Percentiles rank a stretch among this genome's conserved stretches.
Evolutionary conservation across 2,113 vertebrate genomes (phyloP).

Genomic region (Malaclemys terrapin): DNA sequence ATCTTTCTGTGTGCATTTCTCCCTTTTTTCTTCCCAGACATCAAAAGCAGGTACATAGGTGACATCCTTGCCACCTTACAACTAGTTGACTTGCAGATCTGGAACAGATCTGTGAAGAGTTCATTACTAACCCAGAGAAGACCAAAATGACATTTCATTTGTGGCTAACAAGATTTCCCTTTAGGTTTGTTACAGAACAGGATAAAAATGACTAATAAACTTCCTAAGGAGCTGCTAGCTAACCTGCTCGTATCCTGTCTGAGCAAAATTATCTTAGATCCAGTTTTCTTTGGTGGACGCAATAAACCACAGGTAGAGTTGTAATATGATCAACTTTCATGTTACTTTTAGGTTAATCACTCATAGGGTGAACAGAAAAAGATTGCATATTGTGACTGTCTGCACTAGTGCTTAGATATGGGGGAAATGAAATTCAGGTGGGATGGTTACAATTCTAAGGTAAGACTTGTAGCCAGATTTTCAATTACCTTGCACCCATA

Average conservation of each 20-base stretch:
- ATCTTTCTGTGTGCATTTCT: slow-evolving; percentile 46
- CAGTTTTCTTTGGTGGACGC: slow-evolving; percentile 59
- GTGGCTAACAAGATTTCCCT: slow-evolving; percentile 66
- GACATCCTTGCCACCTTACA: slow-evolving; percentile 51
- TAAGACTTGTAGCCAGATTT: background rate
- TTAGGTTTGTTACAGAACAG: slow-evolving; percentile 5
- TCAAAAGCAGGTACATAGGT: slow-evolving; percentile 39
- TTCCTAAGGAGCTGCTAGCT: slow-evolving; percentile 47
- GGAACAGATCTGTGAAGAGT: slow-evolving; percentile 67
- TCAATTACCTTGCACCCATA: background rate
- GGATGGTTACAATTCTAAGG: background rate
- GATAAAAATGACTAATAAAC: slow-evolving; percentile 59
- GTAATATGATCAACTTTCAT: slow-evolving; percentile 16
- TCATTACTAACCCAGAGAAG: slow-evolving; percentile 59
- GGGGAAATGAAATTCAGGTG: background rate
- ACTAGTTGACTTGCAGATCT: slow-evolving; percentile 40
- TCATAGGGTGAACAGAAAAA: slow-evolving; percentile 1
- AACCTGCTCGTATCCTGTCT: slow-evolving; percentile 20
- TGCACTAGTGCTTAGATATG: slow-evolving; percentile 36
- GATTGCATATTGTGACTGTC: background rate
- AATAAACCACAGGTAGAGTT: slow-evolving; percentile 63
- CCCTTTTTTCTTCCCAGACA: slow-evolving; percentile 47
- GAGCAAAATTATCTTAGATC: slow-evolving; percentile 59
- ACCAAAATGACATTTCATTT: slow-evolving; percentile 63
- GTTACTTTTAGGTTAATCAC: slow-evolving; percentile 47